A percentile compares a stretch with the other conserved stretches of the same genome.
Conservation (phyloP, 2,797 vertebrate genomes). For the Channallabes apus region DNA sequence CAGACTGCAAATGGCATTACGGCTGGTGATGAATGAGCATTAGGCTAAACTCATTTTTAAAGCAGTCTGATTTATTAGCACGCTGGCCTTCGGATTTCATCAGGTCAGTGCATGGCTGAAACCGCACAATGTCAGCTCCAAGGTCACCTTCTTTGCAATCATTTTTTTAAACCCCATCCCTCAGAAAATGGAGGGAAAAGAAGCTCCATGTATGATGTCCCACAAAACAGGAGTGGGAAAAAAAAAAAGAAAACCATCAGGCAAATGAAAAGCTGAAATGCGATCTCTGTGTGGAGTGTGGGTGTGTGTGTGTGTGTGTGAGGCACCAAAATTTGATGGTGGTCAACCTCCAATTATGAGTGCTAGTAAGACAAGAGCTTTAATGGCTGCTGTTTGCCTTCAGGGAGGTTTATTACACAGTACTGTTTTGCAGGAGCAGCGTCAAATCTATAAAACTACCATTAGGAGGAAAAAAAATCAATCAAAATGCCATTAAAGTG, state of each 20-base stretch:
- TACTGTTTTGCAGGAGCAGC: constrained; percentile 99
- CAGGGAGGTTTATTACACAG: constrained; percentile 99
- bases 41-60: constrained; percentile 99
- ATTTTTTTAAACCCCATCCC: constrained; percentile 69
- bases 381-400: constrained; percentile 99
- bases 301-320: constrained; percentile 28
- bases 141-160: constrained; percentile 88
- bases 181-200: constrained; percentile 66
- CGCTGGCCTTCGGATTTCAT: constrained; percentile 97
- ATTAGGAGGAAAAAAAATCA: constrained; percentile 99
- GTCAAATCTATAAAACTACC: constrained; percentile 99
- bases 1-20: constrained; percentile 97
- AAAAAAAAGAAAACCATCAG: constrained; percentile 66
- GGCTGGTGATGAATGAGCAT: constrained; percentile 99
- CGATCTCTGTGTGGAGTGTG: constrained; percentile 12
- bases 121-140: constrained; percentile 98
- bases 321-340: constrained; percentile 92
- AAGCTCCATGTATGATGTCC: constrained; percentile 72
- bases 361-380: constrained; percentile 99
- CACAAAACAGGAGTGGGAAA: constrained; percentile 69
- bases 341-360: constrained; percentile 99
- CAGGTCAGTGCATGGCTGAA: constrained; percentile 99
- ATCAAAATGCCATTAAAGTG: constrained; percentile 99
- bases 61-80: constrained; percentile 99
- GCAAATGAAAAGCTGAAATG: constrained; percentile 51